phyloP scores from a whole-genome alignment of 1,140 invertebrate species.

The Eumeta japonica region DNA sequence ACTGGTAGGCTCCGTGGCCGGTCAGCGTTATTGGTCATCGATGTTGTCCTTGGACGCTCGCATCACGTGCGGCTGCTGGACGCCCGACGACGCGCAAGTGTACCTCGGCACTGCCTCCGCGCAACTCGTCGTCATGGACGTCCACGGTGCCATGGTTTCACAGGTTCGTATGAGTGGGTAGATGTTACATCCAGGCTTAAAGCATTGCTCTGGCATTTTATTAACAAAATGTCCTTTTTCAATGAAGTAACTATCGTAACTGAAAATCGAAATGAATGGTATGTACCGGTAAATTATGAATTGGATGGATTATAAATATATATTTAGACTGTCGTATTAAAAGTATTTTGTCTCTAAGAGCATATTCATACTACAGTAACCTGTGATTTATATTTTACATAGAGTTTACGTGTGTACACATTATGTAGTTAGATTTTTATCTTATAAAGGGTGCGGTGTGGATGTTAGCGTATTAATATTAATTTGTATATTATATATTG shows the following conservation, averaged over 20 bases:
- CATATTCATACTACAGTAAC: no score
- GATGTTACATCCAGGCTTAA: neutral
- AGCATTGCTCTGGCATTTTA: no score
- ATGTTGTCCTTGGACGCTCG: conserved; percentile 91
- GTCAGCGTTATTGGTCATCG: conserved; percentile 97
- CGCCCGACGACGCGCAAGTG: conserved; percentile 95
- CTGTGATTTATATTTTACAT: no score
- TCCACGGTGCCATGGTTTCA: conserved; percentile 91
- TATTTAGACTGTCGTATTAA: no score
- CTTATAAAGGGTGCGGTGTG: no score
- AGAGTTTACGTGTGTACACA: no score
- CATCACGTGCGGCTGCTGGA: conserved; percentile 96
- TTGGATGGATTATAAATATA: no score
- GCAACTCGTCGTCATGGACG: conserved; percentile 93
- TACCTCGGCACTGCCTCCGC: conserved; percentile 93
- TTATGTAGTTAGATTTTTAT: no score
- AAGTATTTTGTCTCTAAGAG: no score
- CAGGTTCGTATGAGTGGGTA: conserved; percentile 63
- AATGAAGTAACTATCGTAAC: neutral
- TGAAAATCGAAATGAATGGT: neutral
- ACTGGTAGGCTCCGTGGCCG: conserved; percentile 92
- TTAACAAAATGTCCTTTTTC: no score
- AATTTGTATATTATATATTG: no score
- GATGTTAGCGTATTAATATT: no score
- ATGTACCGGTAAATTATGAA: neutral